Evolutionary conservation across 2,113 vertebrate genomes (phyloP).

Genomic region (Nansenia antarctica): DNA sequence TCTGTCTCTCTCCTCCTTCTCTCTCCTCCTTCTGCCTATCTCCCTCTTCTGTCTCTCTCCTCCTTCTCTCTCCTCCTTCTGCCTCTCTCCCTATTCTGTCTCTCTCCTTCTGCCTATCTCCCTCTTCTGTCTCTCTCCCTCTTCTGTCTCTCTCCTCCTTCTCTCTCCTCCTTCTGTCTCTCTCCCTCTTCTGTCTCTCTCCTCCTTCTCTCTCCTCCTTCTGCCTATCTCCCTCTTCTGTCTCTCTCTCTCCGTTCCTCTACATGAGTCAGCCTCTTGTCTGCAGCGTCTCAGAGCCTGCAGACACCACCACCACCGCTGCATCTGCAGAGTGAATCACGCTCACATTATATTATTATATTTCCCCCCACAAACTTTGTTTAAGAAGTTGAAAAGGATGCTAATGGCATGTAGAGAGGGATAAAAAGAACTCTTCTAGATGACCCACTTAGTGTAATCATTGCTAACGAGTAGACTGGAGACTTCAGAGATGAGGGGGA

Average conservation of each 20-base stretch:
- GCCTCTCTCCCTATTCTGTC: too few relatives aligned
- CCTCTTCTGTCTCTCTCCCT: not conserved
- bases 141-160: not conserved
- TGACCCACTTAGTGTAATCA: constrained; percentile 78
- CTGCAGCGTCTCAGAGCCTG: not conserved
- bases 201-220: not conserved
- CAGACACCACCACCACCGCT: constrained; percentile 8
- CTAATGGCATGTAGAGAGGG: constrained; percentile 11
- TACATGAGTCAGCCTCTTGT: not conserved
- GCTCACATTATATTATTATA: constrained; percentile 47
- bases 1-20: not conserved
- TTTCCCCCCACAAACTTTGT: constrained; percentile 62
- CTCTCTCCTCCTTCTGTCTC: not conserved
- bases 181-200: not conserved
- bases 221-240: too few relatives aligned
- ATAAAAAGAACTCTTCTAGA: constrained; percentile 40
- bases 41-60: not conserved
- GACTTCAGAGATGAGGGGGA: constrained; percentile 61
- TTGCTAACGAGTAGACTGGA: constrained; percentile 67
- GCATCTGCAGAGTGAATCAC: constrained; percentile 70
- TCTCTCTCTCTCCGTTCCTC: not conserved
- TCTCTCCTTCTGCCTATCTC: not conserved
- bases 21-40: not conserved
- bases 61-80: not conserved
- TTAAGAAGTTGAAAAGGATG: constrained; percentile 63